Evolutionary conservation across 2,113 vertebrate genomes (phyloP).

Genomic region (Cephalopholis sonnerati): DNA sequence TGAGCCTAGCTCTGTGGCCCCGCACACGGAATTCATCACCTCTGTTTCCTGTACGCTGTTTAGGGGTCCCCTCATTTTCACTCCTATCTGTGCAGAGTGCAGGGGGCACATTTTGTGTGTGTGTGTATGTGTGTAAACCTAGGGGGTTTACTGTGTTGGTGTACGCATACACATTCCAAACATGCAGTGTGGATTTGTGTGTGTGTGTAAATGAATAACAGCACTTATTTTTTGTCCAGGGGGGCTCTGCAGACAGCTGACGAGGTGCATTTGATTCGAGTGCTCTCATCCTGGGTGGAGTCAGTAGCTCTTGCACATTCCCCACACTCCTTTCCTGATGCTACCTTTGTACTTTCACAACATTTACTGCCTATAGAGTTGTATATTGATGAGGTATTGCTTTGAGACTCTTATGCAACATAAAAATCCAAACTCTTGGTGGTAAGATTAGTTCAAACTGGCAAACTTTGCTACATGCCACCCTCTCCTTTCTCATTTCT

Average conservation of each 20-base stretch:
- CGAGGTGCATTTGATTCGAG: conserved; percentile 49
- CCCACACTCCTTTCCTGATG: not conserved
- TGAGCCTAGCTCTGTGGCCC: conserved; percentile 77
- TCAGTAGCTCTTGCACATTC: conserved; percentile 16
- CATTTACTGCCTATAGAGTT: conserved; percentile 18
- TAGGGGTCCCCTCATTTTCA: conserved; percentile 87
- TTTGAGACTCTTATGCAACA: not conserved
- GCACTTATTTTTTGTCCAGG: conserved; percentile 10
- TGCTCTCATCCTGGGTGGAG: conserved; percentile 27
- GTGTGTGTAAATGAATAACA: conserved; percentile 24
- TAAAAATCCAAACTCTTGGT: not conserved
- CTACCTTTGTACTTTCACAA: conserved; percentile 15
- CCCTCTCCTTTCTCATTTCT: conserved; percentile 11
- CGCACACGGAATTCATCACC: conserved; percentile 96
- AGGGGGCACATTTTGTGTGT: conserved; percentile 55
- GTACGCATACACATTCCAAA: conserved; percentile 9
- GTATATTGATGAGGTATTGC: not conserved
- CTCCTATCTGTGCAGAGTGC: conserved; percentile 67
- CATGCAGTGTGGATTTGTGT: conserved; percentile 9
- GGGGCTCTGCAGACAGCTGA: conserved; percentile 35
- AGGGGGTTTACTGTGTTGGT: not conserved
- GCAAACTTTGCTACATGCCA: conserved; percentile 12
- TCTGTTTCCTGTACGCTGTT: conserved; percentile 91
- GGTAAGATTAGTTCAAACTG: conserved; percentile 19
- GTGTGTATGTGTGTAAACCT: conserved; percentile 2